phyloP scores from a whole-genome alignment of 37 sponge, comb jelly and placozoan species.

The Tethya wilhelma region DNA sequence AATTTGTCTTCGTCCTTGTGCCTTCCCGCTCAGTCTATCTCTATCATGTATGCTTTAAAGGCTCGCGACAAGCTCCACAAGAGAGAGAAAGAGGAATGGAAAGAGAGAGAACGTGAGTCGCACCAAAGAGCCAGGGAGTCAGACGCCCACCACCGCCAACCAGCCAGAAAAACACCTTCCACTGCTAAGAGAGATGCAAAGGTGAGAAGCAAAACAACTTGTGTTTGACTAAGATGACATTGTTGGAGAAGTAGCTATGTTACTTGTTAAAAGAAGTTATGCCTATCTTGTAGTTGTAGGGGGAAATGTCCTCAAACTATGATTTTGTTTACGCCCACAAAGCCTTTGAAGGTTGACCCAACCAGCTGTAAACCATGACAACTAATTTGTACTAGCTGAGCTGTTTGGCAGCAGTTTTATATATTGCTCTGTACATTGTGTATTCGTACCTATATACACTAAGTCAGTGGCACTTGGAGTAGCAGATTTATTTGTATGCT shows the following conservation, averaged over 20 bases:
- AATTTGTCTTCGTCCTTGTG: background rate
- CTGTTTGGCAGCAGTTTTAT: too few relatives aligned
- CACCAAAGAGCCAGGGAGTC: background rate
- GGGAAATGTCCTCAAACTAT: too few relatives aligned
- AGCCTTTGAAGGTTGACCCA: too few relatives aligned
- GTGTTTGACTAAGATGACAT: background rate
- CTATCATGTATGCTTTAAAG: slow-evolving; percentile 58
- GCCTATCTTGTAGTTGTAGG: background rate
- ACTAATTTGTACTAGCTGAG: too few relatives aligned
- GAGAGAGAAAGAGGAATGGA: slow-evolving; percentile 27
- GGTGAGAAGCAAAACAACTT: background rate
- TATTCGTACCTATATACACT: too few relatives aligned
- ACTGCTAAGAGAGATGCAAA: slow-evolving; percentile 33
- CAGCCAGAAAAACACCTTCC: slow-evolving; percentile 1
- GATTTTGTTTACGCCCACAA: too few relatives aligned
- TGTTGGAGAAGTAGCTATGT: background rate
- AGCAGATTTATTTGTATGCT: too few relatives aligned
- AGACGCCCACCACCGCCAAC: background rate
- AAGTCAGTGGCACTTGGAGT: too few relatives aligned
- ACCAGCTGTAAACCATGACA: too few relatives aligned
- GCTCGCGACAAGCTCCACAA: slow-evolving; percentile 47
- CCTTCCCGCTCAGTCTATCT: background rate
- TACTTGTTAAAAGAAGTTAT: background rate
- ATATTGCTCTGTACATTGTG: too few relatives aligned
- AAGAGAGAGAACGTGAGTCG: background rate